Conservation (phyloP, 2,113 vertebrate genomes). For the Pteronura brasiliensis region DNA sequence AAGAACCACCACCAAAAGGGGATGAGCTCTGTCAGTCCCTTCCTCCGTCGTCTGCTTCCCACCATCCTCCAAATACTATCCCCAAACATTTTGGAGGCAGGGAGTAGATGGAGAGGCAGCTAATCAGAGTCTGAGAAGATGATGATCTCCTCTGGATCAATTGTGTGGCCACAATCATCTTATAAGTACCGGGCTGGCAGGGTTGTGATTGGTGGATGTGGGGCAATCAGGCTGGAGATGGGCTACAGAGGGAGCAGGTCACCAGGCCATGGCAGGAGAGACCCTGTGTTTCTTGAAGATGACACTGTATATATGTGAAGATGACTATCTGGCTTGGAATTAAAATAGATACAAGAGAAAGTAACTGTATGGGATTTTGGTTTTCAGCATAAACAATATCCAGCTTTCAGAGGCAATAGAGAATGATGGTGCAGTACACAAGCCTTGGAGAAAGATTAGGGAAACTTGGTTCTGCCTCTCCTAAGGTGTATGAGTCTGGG, state of each 20-base stretch:
- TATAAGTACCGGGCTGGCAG: constrained; percentile 63
- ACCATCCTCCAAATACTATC: neutral
- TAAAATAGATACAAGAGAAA: neutral
- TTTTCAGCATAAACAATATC: neutral
- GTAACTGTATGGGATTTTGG: neutral
- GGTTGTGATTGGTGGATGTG: constrained; percentile 73
- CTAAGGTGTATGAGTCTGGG: neutral
- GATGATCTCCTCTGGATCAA: constrained; percentile 92
- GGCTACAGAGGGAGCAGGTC: constrained; percentile 84
- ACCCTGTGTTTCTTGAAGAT: constrained; percentile 8
- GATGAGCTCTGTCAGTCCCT: neutral
- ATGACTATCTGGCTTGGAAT: neutral
- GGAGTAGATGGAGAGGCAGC: neutral
- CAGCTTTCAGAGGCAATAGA: neutral
- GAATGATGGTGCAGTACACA: neutral
- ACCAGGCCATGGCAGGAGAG: constrained; percentile 74
- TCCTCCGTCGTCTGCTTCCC: neutral
- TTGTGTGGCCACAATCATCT: constrained; percentile 91
- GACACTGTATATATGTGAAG: neutral
- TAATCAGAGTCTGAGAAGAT: constrained; percentile 90
- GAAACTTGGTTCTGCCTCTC: neutral
- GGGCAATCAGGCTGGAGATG: constrained; percentile 62
- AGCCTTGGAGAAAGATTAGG: neutral
- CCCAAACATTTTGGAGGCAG: neutral
- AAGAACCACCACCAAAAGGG: constrained; percentile 56